Evolutionary conservation across 2,113 vertebrate species (phyloP).

Genomic region (Gallinago paraguaiae): DNA sequence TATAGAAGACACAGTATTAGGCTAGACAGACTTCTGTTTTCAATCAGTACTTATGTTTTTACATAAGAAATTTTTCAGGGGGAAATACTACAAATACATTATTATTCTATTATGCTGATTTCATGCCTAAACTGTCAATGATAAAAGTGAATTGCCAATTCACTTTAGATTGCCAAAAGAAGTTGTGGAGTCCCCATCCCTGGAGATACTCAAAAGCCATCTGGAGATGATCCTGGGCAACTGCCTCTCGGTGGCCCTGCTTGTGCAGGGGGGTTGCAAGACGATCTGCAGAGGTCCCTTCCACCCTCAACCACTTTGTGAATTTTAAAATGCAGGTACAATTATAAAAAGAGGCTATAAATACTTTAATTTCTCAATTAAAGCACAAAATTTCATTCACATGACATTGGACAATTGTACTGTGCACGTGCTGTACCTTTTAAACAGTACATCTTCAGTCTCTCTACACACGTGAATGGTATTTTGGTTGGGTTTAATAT

Average conservation of each 20-base stretch:
- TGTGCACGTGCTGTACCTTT: neutral
- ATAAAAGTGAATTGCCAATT: neutral
- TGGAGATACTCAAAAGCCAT: neutral
- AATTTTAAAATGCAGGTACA: neutral
- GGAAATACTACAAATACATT: neutral
- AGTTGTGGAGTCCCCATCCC: neutral
- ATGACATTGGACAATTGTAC: neutral
- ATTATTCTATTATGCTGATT: neutral
- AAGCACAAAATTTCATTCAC: neutral
- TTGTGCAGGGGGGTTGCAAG: neutral
- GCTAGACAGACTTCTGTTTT: neutral
- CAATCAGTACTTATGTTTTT: neutral
- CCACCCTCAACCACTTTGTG: neutral
- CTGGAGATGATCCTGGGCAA: neutral
- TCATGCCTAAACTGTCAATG: neutral
- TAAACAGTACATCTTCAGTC: neutral
- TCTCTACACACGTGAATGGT: rapidly evolving
- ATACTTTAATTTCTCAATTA: neutral
- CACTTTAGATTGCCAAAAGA: neutral
- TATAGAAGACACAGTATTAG: neutral
- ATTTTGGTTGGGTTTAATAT: neutral
- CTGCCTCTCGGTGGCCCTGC: rapidly evolving
- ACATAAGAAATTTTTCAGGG: neutral
- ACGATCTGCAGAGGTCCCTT: neutral
- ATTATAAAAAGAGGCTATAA: neutral